Conservation (phyloP, 2,113 vertebrate species). For the Perca fluviatilis region DNA sequence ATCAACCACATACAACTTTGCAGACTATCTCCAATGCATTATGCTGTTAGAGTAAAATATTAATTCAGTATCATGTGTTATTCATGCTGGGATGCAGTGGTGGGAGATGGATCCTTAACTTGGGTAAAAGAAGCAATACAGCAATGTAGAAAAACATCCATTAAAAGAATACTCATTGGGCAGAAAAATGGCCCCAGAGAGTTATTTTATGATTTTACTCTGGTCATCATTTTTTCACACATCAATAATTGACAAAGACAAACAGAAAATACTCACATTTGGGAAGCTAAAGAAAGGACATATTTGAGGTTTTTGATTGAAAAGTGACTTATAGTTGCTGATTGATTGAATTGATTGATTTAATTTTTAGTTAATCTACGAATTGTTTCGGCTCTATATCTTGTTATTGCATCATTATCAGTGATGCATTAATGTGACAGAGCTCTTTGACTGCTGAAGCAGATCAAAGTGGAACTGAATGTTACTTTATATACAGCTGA, state of each 20-base stretch:
- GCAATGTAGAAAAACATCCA: background rate
- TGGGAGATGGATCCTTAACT: background rate
- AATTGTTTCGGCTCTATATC: background rate
- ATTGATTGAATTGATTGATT: too few species aligned
- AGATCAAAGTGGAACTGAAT: background rate
- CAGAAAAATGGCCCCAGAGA: background rate
- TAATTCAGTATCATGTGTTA: background rate
- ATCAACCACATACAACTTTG: background rate
- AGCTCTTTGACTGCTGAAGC: background rate
- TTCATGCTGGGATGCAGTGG: background rate
- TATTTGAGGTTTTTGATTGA: too few species aligned
- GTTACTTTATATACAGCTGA: background rate
- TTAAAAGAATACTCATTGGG: background rate
- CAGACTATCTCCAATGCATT: background rate
- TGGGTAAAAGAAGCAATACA: background rate
- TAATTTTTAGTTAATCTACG: too few species aligned
- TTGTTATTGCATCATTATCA: background rate
- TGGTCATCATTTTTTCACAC: background rate
- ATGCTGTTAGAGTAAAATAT: background rate
- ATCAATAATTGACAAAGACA: background rate
- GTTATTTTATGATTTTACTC: background rate
- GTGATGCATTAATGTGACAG: background rate
- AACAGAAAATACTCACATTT: background rate
- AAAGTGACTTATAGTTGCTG: too few species aligned
- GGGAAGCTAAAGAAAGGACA: background rate